Evolutionary conservation across 2,113 vertebrate genomes (phyloP).

Genomic region (Heliornis fulica): DNA sequence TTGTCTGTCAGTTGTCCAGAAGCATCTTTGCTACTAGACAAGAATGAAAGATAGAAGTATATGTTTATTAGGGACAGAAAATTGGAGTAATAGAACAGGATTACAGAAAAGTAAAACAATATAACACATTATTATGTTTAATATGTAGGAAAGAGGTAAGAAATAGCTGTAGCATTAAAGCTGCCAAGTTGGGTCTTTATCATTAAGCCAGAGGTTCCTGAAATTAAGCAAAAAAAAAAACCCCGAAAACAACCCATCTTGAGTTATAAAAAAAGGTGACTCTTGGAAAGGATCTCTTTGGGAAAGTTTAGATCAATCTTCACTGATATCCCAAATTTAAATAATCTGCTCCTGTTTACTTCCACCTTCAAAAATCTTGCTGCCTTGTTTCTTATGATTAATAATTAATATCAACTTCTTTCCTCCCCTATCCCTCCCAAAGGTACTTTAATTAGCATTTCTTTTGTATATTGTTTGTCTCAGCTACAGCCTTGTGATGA

Average conservation of each 20-base stretch:
- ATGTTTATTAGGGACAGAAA: background rate
- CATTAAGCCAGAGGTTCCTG: background rate
- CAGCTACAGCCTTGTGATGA: background rate
- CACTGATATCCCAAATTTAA: background rate
- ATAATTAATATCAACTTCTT: conserved; percentile 5
- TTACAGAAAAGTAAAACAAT: background rate
- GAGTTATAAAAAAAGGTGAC: background rate
- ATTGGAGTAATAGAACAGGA: background rate
- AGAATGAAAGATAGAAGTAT: background rate
- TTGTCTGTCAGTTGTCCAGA: background rate
- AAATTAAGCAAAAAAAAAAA: background rate
- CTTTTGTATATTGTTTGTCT: background rate
- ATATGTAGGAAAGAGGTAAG: background rate
- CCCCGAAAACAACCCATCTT: no score
- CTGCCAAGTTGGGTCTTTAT: background rate
- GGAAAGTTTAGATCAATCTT: background rate
- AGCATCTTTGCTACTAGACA: background rate
- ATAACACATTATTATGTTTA: background rate
- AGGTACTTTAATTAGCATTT: conserved; percentile 33
- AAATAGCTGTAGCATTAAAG: background rate
- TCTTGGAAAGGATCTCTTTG: background rate
- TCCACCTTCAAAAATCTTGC: background rate
- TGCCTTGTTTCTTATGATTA: background rate
- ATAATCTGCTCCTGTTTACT: background rate
- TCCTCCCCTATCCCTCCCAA: background rate